Evolutionary conservation across 2,797 vertebrate species (phyloP).

Genomic region (Merluccius polli): DNA sequence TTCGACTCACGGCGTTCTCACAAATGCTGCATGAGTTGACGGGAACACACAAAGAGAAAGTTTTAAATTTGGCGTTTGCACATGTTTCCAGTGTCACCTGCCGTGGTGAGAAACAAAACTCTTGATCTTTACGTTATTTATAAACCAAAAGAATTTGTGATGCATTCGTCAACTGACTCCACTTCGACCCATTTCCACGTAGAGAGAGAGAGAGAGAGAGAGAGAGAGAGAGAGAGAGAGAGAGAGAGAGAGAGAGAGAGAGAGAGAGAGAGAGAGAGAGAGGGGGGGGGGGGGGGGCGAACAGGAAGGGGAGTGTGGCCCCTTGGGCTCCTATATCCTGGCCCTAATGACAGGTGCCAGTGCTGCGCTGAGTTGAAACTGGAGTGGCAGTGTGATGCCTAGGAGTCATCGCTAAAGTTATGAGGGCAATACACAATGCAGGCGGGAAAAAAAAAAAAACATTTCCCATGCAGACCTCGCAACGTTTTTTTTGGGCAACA

Average conservation of each 20-base stretch:
- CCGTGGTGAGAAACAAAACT: neutral
- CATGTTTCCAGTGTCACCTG: no score
- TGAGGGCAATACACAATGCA: conserved; percentile 31
- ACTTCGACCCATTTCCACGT: neutral
- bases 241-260: conserved; percentile 56
- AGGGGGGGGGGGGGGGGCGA: conserved; percentile 27
- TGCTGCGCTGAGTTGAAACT: conserved; percentile 73
- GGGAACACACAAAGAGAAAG: neutral
- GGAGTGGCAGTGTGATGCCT: conserved; percentile 56
- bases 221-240: conserved; percentile 35
- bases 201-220: conserved; percentile 18
- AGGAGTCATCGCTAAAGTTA: conserved; percentile 34
- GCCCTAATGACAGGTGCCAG: conserved; percentile 67
- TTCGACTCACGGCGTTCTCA: neutral
- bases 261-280: conserved; percentile 52
- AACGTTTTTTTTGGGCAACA: neutral
- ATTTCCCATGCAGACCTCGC: conserved; percentile 3
- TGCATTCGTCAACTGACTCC: neutral
- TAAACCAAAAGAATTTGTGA: neutral
- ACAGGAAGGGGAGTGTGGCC: conserved; percentile 34
- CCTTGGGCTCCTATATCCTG: conserved; percentile 33
- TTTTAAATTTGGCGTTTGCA: no score
- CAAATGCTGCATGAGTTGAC: neutral
- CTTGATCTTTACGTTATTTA: neutral
- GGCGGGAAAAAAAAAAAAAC: conserved; percentile 16